Evolutionary conservation across 2,797 vertebrate species (phyloP), one percentile per base, ranked within the genome.

Genomic region (Toxotes lorentzi): DNA sequence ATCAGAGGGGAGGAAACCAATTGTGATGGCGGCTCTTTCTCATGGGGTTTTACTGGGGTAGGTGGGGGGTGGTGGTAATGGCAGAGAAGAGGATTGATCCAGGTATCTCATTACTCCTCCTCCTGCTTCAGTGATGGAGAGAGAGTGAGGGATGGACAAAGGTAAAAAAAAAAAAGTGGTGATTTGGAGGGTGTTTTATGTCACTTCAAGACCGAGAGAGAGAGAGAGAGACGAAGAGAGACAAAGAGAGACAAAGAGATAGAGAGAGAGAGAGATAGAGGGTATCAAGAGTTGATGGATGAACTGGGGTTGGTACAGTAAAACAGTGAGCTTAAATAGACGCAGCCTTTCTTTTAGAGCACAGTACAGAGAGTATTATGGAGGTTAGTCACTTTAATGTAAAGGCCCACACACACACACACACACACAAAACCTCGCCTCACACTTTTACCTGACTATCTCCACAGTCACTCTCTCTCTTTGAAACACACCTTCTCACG

Each of bases 111-210:
- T 72, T 77, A 64, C 32, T 69, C 58, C 11, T 73, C n/a, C 67
- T 75, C 47, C 60, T 66, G 56, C 64, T 60, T 58, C 60, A 47
- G 34, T 24, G 75, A 76, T 62, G 66, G 32, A 72, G 24, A 27
- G 68, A 73, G 27, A 30, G 27, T 53, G 57, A 68, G 24, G 23
- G 51, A 32, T 51, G 64, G 64, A 21, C 35, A n/a, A 51, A 59
- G 53, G 21, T 27, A 48, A 38, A n/a, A 59, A 57, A 57, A 32
- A 34, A 9, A 56, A 40, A 32, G 51, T 23, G 50, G 50, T 63
- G 59, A 68, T 76, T 75, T 53, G 70, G 63, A 73, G 32, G 61
- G 24, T 60, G 65, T 60, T 13, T 76, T 48, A 17, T 70, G 72
- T 17, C 45, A 23, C 27, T 51, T 59, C n/a, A 56, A 57, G 38